phyloP scores from a whole-genome alignment of 2,797 vertebrate genomes.

The Leptatherina wallacei region DNA sequence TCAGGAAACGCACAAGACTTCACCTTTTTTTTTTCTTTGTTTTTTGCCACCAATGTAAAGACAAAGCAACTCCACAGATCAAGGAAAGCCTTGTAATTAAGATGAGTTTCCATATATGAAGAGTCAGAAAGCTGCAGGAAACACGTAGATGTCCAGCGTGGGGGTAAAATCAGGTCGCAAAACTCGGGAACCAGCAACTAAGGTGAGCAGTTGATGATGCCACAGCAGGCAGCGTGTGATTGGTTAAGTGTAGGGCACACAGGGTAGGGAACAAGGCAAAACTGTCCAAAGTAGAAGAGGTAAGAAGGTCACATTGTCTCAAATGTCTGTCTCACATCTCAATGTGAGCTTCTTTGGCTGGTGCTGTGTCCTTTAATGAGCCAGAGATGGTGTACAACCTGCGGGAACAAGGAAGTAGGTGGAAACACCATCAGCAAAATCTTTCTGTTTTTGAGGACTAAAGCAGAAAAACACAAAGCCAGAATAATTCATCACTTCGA shows the following conservation, averaged over 20 bases:
- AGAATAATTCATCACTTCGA: no score
- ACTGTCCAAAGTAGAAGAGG: constrained; percentile 27
- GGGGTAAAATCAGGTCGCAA: constrained; percentile 15
- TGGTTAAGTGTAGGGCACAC: constrained; percentile 29
- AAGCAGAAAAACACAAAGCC: no score
- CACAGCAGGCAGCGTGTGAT: constrained; percentile 50
- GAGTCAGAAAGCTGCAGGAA: constrained; percentile 16
- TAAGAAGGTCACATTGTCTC: constrained; percentile 19
- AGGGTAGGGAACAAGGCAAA: constrained; percentile 38
- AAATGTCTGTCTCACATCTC: constrained; percentile 69
- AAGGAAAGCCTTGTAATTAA: background rate
- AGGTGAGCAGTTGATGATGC: constrained; percentile 20
- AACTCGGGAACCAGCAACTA: constrained; percentile 5
- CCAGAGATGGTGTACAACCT: constrained; percentile 79
- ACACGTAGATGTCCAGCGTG: constrained; percentile 7
- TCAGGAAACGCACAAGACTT: constrained; percentile 22
- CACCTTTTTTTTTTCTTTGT: no score
- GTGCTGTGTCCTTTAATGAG: constrained; percentile 59
- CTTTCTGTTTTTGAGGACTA: no score
- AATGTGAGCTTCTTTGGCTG: constrained; percentile 65
- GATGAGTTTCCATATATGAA: background rate
- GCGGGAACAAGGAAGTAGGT: constrained; percentile 9
- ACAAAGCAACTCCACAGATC: constrained; percentile 20
- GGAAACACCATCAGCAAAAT: no score
- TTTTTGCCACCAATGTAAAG: constrained; percentile 15